These are phyloP conservation scores for Tyrannus savana DNA, from an alignment of 2,113 vertebrate species.

Conservation along the genomic window DNA sequence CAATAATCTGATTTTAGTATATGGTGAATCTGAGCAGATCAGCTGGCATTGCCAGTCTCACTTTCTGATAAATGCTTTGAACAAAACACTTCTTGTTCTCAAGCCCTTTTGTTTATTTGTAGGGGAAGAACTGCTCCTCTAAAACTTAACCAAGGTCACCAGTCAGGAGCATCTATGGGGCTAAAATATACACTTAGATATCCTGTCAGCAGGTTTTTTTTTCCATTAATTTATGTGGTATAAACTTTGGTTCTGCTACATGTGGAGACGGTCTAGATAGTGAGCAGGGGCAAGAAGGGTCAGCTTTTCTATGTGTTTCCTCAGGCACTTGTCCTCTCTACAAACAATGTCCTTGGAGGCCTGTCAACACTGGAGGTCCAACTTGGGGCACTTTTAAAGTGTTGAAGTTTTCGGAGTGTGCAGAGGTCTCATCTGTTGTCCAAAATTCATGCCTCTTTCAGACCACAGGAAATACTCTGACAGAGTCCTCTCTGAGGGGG, in stretches of 20 bases:
- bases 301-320: neutral
- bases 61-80: neutral
- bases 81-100: neutral
- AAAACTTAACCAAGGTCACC: neutral
- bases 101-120: neutral
- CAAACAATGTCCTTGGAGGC: neutral
- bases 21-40: neutral
- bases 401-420: neutral
- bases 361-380: neutral
- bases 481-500: neutral
- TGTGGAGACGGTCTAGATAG: neutral
- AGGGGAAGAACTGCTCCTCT: neutral
- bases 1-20: neutral
- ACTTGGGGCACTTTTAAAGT: neutral
- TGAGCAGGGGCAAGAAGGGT: neutral
- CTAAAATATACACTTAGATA: neutral
- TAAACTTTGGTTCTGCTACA: neutral
- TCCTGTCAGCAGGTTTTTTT: neutral
- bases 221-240: neutral
- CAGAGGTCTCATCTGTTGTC: neutral
- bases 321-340: neutral
- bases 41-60: neutral
- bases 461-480: neutral
- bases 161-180: neutral
- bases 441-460: neutral